These are phyloP conservation scores for Zaprionus capensis DNA, from an alignment of 1,140 invertebrate genomes.

Conservation along the genomic window DNA sequence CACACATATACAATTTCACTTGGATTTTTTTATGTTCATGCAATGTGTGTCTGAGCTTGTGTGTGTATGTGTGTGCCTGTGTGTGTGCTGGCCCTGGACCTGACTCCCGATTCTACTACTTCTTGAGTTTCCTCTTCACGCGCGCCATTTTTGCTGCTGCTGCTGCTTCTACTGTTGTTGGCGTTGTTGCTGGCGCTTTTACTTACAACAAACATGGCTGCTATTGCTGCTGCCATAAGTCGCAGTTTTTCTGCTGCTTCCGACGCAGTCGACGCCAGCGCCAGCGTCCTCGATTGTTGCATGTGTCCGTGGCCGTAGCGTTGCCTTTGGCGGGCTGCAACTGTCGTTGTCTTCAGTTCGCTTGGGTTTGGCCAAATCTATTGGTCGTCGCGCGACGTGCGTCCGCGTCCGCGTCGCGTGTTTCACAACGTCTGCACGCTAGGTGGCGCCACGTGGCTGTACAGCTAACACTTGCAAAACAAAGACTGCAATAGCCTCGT, in stretches of 20 bases:
- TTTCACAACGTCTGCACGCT: constrained; percentile 28
- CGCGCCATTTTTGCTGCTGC: constrained; percentile 71
- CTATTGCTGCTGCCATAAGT: constrained; percentile 62
- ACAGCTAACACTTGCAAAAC: constrained; percentile 6
- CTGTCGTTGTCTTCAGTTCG: constrained; percentile 77
- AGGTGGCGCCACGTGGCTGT: constrained; percentile 58
- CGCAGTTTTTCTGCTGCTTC: constrained; percentile 56
- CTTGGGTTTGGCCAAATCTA: constrained; percentile 77
- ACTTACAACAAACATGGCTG: constrained; percentile 76
- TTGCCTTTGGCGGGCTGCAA: constrained; percentile 75
- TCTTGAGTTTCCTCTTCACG: constrained; percentile 79
- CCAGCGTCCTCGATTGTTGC: constrained; percentile 64
- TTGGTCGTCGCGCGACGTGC: constrained; percentile 70
- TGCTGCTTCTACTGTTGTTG: constrained; percentile 20
- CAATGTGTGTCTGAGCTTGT: constrained; percentile 33
- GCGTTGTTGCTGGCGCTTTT: constrained; percentile 53
- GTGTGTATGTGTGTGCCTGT: constrained; percentile 29
- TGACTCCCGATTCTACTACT: constrained; percentile 65
- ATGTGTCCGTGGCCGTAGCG: constrained; percentile 59
- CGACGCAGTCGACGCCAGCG: constrained; percentile 37
- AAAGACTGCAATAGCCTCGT: too few species aligned
- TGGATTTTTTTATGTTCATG: constrained; percentile 72
- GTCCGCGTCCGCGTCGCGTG: constrained; percentile 48
- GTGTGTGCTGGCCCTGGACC: constrained; percentile 41
- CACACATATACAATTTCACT: constrained; percentile 69